Evolutionary conservation across 1,140 invertebrate genomes (phyloP), one percentile per base, ranked within the genome.

Genomic region (Lamellibrachia luymesi): DNA sequence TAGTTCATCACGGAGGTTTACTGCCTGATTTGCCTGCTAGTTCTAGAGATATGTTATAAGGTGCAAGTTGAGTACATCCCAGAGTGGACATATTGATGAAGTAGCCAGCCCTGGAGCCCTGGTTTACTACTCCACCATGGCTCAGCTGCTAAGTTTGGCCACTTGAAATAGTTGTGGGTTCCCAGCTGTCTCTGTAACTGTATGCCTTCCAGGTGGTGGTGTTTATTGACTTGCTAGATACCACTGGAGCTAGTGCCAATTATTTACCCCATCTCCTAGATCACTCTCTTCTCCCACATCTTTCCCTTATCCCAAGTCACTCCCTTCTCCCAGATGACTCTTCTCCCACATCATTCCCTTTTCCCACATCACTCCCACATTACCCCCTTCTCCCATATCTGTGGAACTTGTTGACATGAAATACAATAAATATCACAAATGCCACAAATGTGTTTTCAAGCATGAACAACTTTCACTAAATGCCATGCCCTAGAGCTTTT

Each of bases 131-230:
- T 80, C 64, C 13, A 80, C 8, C 64, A 80, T 8, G 17, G 64
- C 64, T 22, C 13, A 17, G 64, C 64, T 17, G 64, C 64, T 80
- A 80, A 80, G 64, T 80, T 80, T 80, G 64, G 64, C 64, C 64
- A 80, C 64, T 80, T 80, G 64, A 80, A 80, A 80, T 80, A 80
- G 64, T 80, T 80, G 64, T 80, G 64, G 64, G 64, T 80, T 80
- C 13, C 64, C 64, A 80, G 64, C 64, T 80, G 64, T 22, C 64
- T 22, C 13, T 22, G 64, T 80, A 80, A 80, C 64, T 80, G 64
- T 80, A 80, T 0, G 13, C 64, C 64, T 22, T 80, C 64, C 64
- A 80, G 64, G 64, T 80, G 64, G 64, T 80, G 8, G 64, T 80
- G 64, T 80, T 80, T 80, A 80, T 80, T 80, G 64, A 80, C 64